Evolutionary conservation across 2,797 vertebrate species (phyloP).

Genomic region (Dromococcyx pavoninus): DNA sequence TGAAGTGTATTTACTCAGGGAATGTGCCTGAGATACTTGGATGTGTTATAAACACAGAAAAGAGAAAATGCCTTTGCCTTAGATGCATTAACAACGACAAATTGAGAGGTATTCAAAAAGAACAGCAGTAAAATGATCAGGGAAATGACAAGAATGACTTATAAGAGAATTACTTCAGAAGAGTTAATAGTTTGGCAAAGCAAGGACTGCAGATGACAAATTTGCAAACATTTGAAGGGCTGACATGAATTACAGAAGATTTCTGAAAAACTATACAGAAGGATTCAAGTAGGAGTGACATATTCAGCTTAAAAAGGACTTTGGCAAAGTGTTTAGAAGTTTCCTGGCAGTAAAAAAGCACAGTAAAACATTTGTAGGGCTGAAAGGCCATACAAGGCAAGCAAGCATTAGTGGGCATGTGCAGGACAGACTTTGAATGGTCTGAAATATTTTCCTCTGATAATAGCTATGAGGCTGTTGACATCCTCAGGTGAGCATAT

Average conservation of each 20-base stretch:
- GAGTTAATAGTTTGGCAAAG: constrained; percentile 41
- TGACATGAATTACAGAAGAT: constrained; percentile 40
- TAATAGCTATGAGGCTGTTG: not conserved
- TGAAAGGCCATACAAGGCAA: not conserved
- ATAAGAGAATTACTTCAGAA: constrained; percentile 19
- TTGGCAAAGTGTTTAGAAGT: not conserved
- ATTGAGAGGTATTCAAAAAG: not conserved
- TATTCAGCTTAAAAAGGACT: not conserved
- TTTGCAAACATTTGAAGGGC: constrained; percentile 51
- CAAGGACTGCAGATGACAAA: constrained; percentile 26
- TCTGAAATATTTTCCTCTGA: not conserved
- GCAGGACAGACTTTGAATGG: not conserved
- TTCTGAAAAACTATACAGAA: not conserved
- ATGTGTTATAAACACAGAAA: not conserved
- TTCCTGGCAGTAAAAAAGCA: not conserved
- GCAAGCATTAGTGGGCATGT: not conserved
- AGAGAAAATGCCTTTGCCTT: not conserved
- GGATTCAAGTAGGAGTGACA: constrained; percentile 11
- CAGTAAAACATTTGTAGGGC: not conserved
- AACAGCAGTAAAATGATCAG: constrained; percentile 3
- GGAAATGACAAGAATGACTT: not conserved
- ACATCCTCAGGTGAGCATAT: not conserved
- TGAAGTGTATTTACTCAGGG: not conserved
- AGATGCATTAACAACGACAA: not conserved
- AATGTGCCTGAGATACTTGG: not conserved